A percentile compares a stretch with the other conserved stretches of the same genome.
These are phyloP conservation scores for Ceyx margarethae DNA, from an alignment of 2,113 vertebrate species.

Conservation along the genomic window DNA sequence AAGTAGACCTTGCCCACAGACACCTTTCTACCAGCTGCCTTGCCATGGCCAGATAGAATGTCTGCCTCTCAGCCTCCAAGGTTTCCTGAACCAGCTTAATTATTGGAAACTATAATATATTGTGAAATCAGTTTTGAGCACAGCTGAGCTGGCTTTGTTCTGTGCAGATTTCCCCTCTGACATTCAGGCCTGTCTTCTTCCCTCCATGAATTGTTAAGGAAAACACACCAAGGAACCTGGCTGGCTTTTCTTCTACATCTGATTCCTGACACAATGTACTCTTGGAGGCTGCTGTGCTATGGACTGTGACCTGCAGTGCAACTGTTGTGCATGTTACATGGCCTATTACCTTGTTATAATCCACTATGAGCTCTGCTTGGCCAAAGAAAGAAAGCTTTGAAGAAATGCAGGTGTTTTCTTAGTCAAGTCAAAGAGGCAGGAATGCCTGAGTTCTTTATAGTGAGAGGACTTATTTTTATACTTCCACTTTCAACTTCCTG, in stretches of 20 bases:
- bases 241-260: not conserved
- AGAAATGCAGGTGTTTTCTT: not conserved
- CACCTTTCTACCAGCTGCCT: not conserved
- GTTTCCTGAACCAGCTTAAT: not conserved
- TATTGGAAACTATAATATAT: not conserved
- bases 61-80: not conserved
- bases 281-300: not conserved
- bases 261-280: not conserved
- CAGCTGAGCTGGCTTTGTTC: not conserved
- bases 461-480: constrained; percentile 54
- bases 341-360: not conserved
- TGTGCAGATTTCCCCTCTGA: not conserved
- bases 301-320: not conserved
- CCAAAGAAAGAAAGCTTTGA: not conserved
- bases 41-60: not conserved
- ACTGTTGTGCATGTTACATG: not conserved
- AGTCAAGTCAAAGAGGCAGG: not conserved
- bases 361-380: constrained; percentile 16
- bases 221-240: constrained; percentile 2
- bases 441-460: constrained; percentile 18
- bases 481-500: not conserved
- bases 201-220: not conserved
- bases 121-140: not conserved
- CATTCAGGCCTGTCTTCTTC: not conserved
- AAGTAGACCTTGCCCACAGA: not conserved